phyloP scores from a whole-genome alignment of 1,140 invertebrate genomes.

The Lepidurus arcticus region DNA sequence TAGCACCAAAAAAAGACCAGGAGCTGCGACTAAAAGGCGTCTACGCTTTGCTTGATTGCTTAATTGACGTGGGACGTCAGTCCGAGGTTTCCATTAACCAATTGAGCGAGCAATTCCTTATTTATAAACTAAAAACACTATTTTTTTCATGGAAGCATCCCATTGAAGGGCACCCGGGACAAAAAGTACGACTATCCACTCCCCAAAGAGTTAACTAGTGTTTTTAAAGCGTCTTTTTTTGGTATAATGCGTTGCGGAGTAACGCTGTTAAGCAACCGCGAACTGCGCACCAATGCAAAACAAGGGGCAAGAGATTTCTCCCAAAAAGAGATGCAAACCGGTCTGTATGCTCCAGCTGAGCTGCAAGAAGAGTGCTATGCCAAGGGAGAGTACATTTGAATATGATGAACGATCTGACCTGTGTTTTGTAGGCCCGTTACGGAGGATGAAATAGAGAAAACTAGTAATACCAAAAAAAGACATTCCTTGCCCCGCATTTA shows the following conservation, averaged over 20 bases:
- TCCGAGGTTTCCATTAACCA: slow-evolving; percentile 2
- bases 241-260: not conserved
- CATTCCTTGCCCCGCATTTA: not conserved
- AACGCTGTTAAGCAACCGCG: not conserved
- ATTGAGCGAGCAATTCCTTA: not conserved
- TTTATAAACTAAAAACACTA: not conserved
- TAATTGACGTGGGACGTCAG: slow-evolving; percentile 18
- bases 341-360: slow-evolving; percentile 4
- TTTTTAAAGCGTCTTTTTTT: not conserved
- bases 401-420: slow-evolving; percentile 18
- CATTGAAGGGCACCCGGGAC: not conserved
- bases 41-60: slow-evolving; percentile 7
- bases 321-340: not conserved
- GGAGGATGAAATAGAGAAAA: not conserved
- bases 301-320: not conserved
- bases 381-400: not conserved
- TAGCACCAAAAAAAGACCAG: not conserved
- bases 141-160: too few species aligned
- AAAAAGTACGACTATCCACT: not conserved
- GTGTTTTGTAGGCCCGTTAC: not conserved
- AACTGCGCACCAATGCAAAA: not conserved
- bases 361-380: not conserved
- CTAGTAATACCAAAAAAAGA: not conserved
- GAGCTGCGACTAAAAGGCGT: slow-evolving; percentile 9
- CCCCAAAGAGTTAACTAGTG: not conserved